A percentile compares a stretch with the other conserved stretches of the same genome.
These are phyloP conservation scores for Acronicta aceris DNA, from an alignment of 2,888 invertebrate species.

Conservation along the genomic window DNA sequence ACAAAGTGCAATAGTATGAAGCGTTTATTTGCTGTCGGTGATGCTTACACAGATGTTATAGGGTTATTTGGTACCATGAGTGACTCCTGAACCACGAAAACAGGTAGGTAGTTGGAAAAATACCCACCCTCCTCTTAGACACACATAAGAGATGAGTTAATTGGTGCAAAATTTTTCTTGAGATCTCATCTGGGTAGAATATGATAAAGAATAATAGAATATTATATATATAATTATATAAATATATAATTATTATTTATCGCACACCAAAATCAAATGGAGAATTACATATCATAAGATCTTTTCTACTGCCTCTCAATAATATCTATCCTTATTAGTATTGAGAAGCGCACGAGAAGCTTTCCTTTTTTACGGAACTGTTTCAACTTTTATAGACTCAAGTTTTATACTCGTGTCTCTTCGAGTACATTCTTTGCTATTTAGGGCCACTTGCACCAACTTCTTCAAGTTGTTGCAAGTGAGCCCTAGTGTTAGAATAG, in stretches of 20 bases:
- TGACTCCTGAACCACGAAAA: background rate
- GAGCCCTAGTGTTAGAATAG: too few species aligned
- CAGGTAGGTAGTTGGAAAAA: background rate
- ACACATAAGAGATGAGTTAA: background rate
- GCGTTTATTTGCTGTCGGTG: slow-evolving; percentile 39
- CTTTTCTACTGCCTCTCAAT: background rate
- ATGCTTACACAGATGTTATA: slow-evolving; percentile 6
- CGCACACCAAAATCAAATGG: too few species aligned
- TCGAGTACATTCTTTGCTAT: background rate
- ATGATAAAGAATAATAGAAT: too few species aligned
- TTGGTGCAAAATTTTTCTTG: background rate
- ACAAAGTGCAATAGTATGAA: slow-evolving; percentile 62
- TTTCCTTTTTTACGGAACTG: too few species aligned
- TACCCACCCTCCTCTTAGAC: too few species aligned
- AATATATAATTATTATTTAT: too few species aligned
- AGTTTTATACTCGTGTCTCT: background rate
- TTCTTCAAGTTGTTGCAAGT: too few species aligned
- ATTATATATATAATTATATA: too few species aligned
- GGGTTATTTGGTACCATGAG: background rate
- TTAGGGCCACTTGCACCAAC: too few species aligned
- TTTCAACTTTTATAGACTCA: too few species aligned
- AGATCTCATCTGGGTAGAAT: background rate
- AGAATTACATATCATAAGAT: background rate
- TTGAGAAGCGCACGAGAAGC: too few species aligned
- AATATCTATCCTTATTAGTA: too few species aligned